These are phyloP conservation scores for Microplitis deprimator DNA, from an alignment of 2,888 invertebrate species.

Conservation along the genomic window DNA sequence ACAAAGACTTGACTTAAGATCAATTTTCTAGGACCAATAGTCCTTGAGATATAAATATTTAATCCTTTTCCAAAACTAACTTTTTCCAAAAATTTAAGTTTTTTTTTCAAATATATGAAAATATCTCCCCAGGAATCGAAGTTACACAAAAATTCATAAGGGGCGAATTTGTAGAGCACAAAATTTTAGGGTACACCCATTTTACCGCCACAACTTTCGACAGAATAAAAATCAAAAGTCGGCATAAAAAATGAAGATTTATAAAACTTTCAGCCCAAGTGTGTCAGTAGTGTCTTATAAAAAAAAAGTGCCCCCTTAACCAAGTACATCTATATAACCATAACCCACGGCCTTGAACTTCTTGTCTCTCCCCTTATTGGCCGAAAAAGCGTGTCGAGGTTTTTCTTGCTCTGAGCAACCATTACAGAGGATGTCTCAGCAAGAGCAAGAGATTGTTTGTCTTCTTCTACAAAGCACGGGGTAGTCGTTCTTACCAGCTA, in stretches of 20 bases:
- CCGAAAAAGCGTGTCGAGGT: conserved; percentile 70
- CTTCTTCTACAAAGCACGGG: conserved; percentile 59
- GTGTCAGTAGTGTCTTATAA: conserved; percentile 31
- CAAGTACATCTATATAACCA: conserved; percentile 30
- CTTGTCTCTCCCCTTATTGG: conserved; percentile 50
- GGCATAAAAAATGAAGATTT: too few species aligned
- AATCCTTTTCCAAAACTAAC: too few species aligned
- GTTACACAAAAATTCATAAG: too few species aligned
- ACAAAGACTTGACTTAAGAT: too few species aligned
- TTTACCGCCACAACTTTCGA: background rate
- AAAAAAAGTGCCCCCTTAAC: conserved; percentile 60
- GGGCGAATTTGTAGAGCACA: too few species aligned
- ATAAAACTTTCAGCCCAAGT: background rate
- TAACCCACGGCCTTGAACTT: conserved; percentile 67
- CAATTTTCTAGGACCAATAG: too few species aligned
- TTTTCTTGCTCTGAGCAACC: conserved; percentile 58
- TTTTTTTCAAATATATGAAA: too few species aligned
- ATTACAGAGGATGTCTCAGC: conserved; percentile 51
- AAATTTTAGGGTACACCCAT: too few species aligned
- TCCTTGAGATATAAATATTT: too few species aligned
- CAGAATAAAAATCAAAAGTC: background rate
- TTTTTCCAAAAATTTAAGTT: too few species aligned
- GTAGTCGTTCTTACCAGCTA: conserved; percentile 67
- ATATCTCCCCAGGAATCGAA: too few species aligned
- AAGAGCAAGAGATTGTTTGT: conserved; percentile 37